Evolutionary conservation across 2,797 vertebrate genomes (phyloP).

Genomic region (Micropoecilia bifurca): DNA sequence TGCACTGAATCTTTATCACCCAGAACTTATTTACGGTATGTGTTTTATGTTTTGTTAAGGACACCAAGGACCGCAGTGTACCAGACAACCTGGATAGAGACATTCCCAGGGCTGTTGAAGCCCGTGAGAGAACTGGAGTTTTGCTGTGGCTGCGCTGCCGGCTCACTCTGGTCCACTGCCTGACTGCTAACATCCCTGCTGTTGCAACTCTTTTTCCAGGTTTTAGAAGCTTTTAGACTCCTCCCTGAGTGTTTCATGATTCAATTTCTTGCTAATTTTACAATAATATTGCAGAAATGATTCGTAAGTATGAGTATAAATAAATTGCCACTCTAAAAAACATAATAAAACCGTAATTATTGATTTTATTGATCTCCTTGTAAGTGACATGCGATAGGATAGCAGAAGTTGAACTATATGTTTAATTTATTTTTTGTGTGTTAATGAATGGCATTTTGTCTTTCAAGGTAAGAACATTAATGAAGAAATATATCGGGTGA

Average conservation of each 20-base stretch:
- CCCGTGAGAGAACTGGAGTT: slow-evolving; percentile 79
- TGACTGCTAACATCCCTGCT: slow-evolving; percentile 76
- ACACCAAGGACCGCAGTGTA: slow-evolving; percentile 2
- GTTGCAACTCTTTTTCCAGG: slow-evolving; percentile 68
- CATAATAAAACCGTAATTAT: too few relatives aligned
- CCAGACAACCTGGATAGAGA: slow-evolving; percentile 26
- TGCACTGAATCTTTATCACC: background rate
- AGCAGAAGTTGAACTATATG: background rate
- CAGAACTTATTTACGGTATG: background rate
- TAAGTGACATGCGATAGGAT: background rate
- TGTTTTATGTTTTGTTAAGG: slow-evolving; percentile 42
- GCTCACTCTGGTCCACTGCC: slow-evolving; percentile 76
- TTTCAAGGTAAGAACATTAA: slow-evolving; percentile 80
- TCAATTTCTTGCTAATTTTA: background rate
- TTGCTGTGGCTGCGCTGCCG: slow-evolving; percentile 89
- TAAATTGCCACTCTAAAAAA: background rate
- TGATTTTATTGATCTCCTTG: background rate
- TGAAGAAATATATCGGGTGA: slow-evolving; percentile 73
- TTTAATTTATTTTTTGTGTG: slow-evolving; percentile 11
- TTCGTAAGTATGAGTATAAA: too few relatives aligned
- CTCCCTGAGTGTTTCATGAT: background rate
- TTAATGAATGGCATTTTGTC: slow-evolving; percentile 6
- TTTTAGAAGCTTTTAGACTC: slow-evolving; percentile 33
- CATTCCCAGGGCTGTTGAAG: slow-evolving; percentile 68
- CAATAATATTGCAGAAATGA: background rate